Percentiles rank a stretch among this genome's conserved stretches.
Conservation (phyloP, 2,113 vertebrate species). For the Physeter macrocephalus region DNA sequence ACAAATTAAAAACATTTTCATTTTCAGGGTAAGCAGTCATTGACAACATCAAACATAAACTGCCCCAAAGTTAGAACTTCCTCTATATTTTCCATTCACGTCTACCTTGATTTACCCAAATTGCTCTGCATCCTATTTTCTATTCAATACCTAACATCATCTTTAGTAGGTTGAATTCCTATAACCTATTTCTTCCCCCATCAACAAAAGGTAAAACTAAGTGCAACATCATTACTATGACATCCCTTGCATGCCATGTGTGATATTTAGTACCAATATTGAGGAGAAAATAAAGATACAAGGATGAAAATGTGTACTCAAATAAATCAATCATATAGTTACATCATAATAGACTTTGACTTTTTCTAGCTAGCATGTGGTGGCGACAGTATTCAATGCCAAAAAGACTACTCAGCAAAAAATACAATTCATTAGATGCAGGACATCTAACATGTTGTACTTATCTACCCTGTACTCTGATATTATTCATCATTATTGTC, state of each 20-base stretch:
- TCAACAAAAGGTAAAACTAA: slow-evolving; percentile 67
- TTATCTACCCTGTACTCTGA: slow-evolving; percentile 50
- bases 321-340: slow-evolving; percentile 57
- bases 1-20: slow-evolving; percentile 79
- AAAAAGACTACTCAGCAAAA: slow-evolving; percentile 51
- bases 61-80: slow-evolving; percentile 28
- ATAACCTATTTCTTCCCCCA: slow-evolving; percentile 57
- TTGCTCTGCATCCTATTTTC: slow-evolving; percentile 55
- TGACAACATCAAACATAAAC: slow-evolving; percentile 57
- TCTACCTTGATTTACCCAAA: slow-evolving; percentile 65
- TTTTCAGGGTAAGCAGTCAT: slow-evolving; percentile 66
- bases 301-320: background rate
- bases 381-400: slow-evolving; percentile 34
- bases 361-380: background rate
- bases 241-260: slow-evolving; percentile 37
- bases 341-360: slow-evolving; percentile 50
- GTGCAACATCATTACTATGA: slow-evolving; percentile 51
- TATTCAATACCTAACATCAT: slow-evolving; percentile 48
- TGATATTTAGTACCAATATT: slow-evolving; percentile 47
- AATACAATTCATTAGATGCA: slow-evolving; percentile 36
- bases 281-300: slow-evolving; percentile 59
- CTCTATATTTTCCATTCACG: slow-evolving; percentile 31
- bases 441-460: background rate
- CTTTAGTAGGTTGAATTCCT: slow-evolving; percentile 49
- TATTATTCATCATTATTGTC: slow-evolving; percentile 60